Evolutionary conservation across 2,113 vertebrate genomes (phyloP), one percentile per base, ranked within the genome.

Genomic region (Pungitius pungitius): DNA sequence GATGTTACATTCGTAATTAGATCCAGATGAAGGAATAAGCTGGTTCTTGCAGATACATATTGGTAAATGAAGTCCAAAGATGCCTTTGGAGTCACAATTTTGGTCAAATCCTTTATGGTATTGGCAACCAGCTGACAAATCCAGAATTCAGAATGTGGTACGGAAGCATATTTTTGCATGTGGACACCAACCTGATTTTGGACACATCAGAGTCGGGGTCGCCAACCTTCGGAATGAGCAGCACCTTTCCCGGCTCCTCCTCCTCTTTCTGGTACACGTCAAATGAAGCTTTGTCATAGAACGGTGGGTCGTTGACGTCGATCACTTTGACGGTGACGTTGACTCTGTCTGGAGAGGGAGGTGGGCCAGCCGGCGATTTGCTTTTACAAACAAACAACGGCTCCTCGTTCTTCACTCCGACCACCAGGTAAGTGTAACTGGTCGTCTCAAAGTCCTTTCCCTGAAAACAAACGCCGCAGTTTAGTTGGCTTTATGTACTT

Each of bases 391-490:
- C 13, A 74, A 87, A 92, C 15, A 94, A 74, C 0, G 42, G 30
- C 58, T 95, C 93, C 79, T 94, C 85, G 0, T 96, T 96, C 17
- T 92, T 58, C 18, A 94, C 93, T 6, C 57, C 56, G 8, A 95
- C 81, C 14, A 88, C 3, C 33, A 96, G 82, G 0, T 18, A 69
- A 3, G 8, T 33, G 0, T 12, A 1, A 0, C 56, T 30, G 0
- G 43, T 79, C 0, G 1, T 67, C 60, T 94, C 92, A 11, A 70
- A 94, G 80, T 91, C 85, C 68, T 93, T 88, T 37, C 87, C 92
- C 96, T 95, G 87, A 10, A 67, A 52, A 74, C 66, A 74, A 57
- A 66, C 18, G 35, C 14, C 43, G n/a, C 24, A 8, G 43, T 71
- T 71, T 24, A 58, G 15, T 8, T 17, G 10, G 1, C 37, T 26